phyloP scores from a whole-genome alignment of 2,113 vertebrate genomes.

The Platysternon megacephalum region DNA sequence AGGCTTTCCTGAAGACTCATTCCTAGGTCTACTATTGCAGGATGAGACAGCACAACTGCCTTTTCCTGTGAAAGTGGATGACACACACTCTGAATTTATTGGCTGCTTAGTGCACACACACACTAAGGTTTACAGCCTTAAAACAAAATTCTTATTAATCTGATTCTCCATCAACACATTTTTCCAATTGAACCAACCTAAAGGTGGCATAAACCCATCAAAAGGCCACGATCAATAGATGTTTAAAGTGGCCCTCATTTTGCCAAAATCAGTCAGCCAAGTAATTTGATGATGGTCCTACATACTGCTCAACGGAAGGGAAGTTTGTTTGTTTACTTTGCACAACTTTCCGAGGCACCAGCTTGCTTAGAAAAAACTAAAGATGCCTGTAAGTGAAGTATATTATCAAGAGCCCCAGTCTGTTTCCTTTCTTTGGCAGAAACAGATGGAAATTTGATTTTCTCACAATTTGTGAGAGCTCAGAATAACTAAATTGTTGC shows the following conservation, averaged over 20 bases:
- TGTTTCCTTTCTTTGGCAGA: conserved; percentile 28
- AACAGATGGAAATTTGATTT: conserved; percentile 24
- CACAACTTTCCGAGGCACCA: not conserved
- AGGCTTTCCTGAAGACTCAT: not conserved
- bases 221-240: not conserved
- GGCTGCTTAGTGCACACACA: not conserved
- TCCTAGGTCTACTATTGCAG: not conserved
- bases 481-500: conserved; percentile 48
- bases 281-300: rapidly evolving
- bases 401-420: not conserved
- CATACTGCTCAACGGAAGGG: not conserved
- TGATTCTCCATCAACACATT: not conserved
- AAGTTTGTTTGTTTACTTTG: not conserved
- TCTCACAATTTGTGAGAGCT: not conserved
- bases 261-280: not conserved
- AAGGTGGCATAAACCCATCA: not conserved
- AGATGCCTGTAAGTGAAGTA: not conserved
- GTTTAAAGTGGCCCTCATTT: not conserved
- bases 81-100: not conserved
- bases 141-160: not conserved
- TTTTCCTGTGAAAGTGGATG: not conserved
- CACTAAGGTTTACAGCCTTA: not conserved
- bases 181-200: not conserved
- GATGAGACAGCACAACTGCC: not conserved
- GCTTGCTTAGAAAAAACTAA: not conserved